Percentiles rank a stretch among this genome's conserved stretches.
Evolutionary conservation across 2,797 vertebrate genomes (phyloP).

Genomic region (Lacerta viridis): DNA sequence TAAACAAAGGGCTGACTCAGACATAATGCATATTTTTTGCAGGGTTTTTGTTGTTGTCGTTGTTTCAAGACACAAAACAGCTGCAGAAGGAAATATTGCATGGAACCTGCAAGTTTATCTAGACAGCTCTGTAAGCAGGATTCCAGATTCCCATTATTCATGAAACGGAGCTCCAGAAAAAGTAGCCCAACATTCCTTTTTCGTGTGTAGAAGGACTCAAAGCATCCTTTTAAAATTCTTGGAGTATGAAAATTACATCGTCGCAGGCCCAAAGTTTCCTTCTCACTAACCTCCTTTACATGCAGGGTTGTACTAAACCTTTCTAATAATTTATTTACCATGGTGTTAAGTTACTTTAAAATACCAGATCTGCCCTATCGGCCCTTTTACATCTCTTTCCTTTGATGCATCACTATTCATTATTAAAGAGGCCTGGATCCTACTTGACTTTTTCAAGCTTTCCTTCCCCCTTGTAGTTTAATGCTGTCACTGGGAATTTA

Average conservation of each 20-base stretch:
- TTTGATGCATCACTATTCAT: constrained; percentile 70
- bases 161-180: background rate
- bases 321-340: constrained; percentile 74
- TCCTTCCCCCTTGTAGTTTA: background rate
- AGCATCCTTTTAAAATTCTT: background rate
- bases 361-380: constrained; percentile 64
- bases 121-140: background rate
- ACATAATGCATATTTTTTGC: background rate
- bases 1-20: background rate
- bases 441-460: constrained; percentile 45
- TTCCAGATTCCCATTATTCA: background rate
- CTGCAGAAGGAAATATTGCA: background rate
- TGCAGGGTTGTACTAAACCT: constrained; percentile 53
- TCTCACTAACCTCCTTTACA: constrained; percentile 29
- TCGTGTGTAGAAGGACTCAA: background rate
- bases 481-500: background rate
- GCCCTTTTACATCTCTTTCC: constrained; percentile 43
- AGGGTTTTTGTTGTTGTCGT: background rate
- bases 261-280: background rate
- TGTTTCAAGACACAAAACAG: background rate
- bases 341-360: constrained; percentile 65
- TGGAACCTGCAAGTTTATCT: background rate
- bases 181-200: background rate
- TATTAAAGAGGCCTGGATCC: constrained; percentile 64
- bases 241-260: background rate